These are phyloP conservation scores for Xylota segnis DNA, from an alignment of 2,888 invertebrate genomes.

Conservation along the genomic window DNA sequence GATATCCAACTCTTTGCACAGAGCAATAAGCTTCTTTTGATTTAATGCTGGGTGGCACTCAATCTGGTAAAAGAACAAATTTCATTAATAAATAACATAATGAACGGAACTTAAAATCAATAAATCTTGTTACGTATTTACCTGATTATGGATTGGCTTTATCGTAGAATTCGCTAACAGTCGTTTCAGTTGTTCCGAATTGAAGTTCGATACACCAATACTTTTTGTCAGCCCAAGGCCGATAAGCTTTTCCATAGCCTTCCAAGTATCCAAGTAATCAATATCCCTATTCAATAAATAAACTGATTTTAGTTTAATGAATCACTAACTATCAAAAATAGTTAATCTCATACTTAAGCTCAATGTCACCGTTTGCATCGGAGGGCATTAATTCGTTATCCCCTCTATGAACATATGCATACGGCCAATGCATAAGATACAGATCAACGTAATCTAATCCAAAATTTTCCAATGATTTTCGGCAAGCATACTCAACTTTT, in stretches of 20 bases:
- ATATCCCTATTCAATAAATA: slow-evolving; percentile 84
- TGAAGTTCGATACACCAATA: slow-evolving; percentile 92
- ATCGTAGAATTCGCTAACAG: slow-evolving; percentile 86
- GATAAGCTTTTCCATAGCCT: slow-evolving; percentile 88
- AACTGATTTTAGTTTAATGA: neutral
- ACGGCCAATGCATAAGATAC: slow-evolving; percentile 84
- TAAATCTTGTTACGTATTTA: slow-evolving; percentile 69
- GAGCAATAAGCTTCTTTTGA: slow-evolving; percentile 88
- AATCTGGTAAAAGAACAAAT: slow-evolving; percentile 81
- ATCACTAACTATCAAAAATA: neutral
- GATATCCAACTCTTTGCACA: slow-evolving; percentile 88
- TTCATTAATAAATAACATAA: neutral
- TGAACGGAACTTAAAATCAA: neutral
- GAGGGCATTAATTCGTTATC: slow-evolving; percentile 87
- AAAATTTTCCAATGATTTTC: slow-evolving; percentile 89
- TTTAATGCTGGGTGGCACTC: slow-evolving; percentile 88
- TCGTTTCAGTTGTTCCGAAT: slow-evolving; percentile 88
- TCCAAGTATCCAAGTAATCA: slow-evolving; percentile 89
- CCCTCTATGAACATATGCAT: slow-evolving; percentile 82
- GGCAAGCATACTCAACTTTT: slow-evolving; percentile 89
- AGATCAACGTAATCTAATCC: slow-evolving; percentile 86
- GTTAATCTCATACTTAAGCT: slow-evolving; percentile 76
- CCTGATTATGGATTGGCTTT: slow-evolving; percentile 88
- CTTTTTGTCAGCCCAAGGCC: slow-evolving; percentile 87
- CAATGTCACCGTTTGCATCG: slow-evolving; percentile 86